phyloP scores from a whole-genome alignment of 2,888 invertebrate genomes.

The Caenorhabditis drosophilae region DNA sequence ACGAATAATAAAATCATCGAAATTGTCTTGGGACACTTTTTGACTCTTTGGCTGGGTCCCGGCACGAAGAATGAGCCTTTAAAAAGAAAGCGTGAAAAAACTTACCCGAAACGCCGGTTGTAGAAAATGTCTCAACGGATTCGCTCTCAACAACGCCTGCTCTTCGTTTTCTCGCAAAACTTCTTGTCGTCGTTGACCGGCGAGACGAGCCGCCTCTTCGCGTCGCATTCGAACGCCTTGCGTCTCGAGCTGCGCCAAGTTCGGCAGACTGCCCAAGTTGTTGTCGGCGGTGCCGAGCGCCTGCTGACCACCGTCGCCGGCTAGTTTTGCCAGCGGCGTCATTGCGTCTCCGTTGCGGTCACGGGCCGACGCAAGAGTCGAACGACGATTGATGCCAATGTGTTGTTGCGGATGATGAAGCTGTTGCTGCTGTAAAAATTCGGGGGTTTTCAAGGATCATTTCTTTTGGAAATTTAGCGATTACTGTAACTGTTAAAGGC shows the following conservation, averaged over 20 bases:
- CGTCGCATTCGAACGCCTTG: conserved; percentile 73
- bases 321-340: conserved; percentile 14
- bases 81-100: too few species aligned
- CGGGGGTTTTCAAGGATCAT: too few species aligned
- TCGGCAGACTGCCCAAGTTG: conserved; percentile 86
- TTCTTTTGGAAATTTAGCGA: too few species aligned
- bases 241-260: conserved; percentile 76
- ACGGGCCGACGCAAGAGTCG: conserved; percentile 64
- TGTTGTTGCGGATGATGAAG: too few species aligned
- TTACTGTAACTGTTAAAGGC: too few species aligned
- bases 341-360: conserved; percentile 47
- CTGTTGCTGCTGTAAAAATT: conserved; percentile 28
- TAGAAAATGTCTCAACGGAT: conserved; percentile 91
- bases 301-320: not conserved
- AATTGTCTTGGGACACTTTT: too few species aligned
- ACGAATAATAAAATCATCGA: too few species aligned
- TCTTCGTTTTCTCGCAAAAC: conserved; percentile 87
- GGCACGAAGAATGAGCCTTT: too few species aligned
- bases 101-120: conserved; percentile 95
- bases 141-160: conserved; percentile 87
- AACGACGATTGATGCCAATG: conserved; percentile 60
- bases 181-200: conserved; percentile 91
- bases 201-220: conserved; percentile 85
- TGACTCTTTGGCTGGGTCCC: too few species aligned
- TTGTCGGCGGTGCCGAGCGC: conserved; percentile 17